Evolutionary conservation across 2,888 invertebrate species (phyloP), one percentile per base, ranked within the genome.

Genomic region (Diachrysia chrysitis): DNA sequence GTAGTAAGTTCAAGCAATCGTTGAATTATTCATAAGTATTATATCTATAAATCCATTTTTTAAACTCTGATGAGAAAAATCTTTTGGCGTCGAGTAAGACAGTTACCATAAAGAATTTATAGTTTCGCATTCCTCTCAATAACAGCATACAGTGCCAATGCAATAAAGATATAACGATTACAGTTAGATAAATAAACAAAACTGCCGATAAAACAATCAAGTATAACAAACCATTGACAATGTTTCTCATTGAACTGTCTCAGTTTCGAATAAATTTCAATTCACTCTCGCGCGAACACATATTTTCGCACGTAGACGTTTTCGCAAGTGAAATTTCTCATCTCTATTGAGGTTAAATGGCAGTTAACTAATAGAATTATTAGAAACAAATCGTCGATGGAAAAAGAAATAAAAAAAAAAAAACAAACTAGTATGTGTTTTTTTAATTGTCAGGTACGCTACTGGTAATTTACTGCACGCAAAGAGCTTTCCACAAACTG

Each of bases 401-500:
- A 86, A 81, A 85, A 88, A 89, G 25, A 92, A 93, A 93, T 93
- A 90, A 85, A 85, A 83, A 81, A 83, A 83, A 93, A 93, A 93
- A 90, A 85, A 85, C 83, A 81, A 83, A 83, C 82, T 82, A 37
- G 4, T 37, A 42, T 1, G 1, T 42, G n/a, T 42, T 42, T n/a
- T 16, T 42, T 6, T 6, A 5, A 16, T 4, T 4, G 7, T n/a
- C 42, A 42, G 6, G 6, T n/a, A n/a, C 48, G 19, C 48, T 51
- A 51, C 48, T 51, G 21, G 48, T 21, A 21, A 51, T 51, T 51
- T 21, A 12, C 5, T 1, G 19, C 19, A 51, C 48, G 48, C 48
- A 51, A 21, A 19, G 42, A 42, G 21, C 48, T 51, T 51, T 51
- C 48, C 48, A 19, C 12, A 51, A 51, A 51, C 10, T 51, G 2